Conservation (phyloP, 2,113 vertebrate genomes). For the Seriola quinqueradiata region DNA sequence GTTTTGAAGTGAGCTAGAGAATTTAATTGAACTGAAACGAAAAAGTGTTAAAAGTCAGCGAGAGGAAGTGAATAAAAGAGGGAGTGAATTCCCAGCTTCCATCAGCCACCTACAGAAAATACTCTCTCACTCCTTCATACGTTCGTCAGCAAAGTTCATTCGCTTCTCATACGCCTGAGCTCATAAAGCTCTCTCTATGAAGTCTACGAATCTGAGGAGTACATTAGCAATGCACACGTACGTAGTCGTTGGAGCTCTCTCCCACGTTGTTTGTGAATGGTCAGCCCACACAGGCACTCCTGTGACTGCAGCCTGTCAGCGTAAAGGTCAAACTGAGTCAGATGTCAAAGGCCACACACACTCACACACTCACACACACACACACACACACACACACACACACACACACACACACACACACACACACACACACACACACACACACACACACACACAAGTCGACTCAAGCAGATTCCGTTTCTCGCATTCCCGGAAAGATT, state of each 20-base stretch:
- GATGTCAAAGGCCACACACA: conserved; percentile 65
- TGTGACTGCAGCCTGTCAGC: conserved; percentile 50
- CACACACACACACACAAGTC: conserved; percentile 27
- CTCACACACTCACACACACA: conserved; percentile 39
- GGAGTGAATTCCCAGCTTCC: conserved; percentile 30
- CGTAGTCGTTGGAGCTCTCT: conserved; percentile 19
- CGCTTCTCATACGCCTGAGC: conserved; percentile 34
- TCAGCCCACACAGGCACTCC: conserved; percentile 59
- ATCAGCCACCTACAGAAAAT: conserved; percentile 54
- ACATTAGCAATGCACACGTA: conserved; percentile 38
- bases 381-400: conserved; percentile 7
- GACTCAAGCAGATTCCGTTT: conserved; percentile 45
- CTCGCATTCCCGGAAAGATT: conserved; percentile 38
- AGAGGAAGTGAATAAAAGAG: conserved; percentile 16
- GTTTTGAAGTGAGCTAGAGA: neutral
- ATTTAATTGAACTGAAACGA: neutral
- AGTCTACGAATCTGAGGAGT: conserved; percentile 19
- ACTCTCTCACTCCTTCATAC: conserved; percentile 31
- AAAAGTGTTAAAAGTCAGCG: neutral
- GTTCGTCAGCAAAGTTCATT: conserved; percentile 66
- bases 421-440: conserved; percentile 17
- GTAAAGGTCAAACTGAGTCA: conserved; percentile 58
- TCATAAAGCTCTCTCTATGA: conserved; percentile 55
- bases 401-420: neutral
- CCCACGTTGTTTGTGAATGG: conserved; percentile 65